These are phyloP conservation scores for Ceratitis capitata DNA, from an alignment of 1,140 invertebrate species.

Conservation along the genomic window DNA sequence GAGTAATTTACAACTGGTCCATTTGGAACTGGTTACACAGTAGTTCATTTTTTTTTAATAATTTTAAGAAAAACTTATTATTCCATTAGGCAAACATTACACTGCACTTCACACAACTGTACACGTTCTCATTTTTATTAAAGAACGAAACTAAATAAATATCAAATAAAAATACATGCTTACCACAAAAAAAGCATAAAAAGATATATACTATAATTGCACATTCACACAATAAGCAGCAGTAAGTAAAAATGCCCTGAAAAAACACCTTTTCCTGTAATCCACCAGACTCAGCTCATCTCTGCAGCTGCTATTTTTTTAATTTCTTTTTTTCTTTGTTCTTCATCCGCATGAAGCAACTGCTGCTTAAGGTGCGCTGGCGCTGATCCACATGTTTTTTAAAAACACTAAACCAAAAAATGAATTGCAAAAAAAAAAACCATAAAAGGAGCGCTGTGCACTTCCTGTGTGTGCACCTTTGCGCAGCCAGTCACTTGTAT, in stretches of 20 bases:
- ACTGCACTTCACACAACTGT: too few species aligned
- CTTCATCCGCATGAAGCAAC: background rate
- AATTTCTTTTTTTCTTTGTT: background rate
- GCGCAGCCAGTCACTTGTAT: conserved; percentile 18
- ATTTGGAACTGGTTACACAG: background rate
- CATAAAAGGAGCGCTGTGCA: conserved; percentile 17
- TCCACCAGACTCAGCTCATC: conserved; percentile 7
- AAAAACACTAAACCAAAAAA: too few species aligned
- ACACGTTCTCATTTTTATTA: too few species aligned
- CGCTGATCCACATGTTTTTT: background rate
- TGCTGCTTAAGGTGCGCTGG: background rate
- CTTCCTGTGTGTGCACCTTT: conserved; percentile 31
- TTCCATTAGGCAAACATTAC: too few species aligned
- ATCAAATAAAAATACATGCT: background rate
- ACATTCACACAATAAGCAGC: background rate
- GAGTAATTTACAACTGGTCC: too few species aligned
- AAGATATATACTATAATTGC: background rate
- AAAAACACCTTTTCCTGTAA: conserved; percentile 22
- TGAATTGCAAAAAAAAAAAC: background rate
- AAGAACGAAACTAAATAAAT: background rate
- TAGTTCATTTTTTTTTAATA: background rate
- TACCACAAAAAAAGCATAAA: background rate
- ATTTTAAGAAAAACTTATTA: too few species aligned
- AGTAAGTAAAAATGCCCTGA: background rate
- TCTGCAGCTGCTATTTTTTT: conserved; percentile 17